Conservation (phyloP, 2,888 invertebrate species). For the Chrysolina americana region DNA sequence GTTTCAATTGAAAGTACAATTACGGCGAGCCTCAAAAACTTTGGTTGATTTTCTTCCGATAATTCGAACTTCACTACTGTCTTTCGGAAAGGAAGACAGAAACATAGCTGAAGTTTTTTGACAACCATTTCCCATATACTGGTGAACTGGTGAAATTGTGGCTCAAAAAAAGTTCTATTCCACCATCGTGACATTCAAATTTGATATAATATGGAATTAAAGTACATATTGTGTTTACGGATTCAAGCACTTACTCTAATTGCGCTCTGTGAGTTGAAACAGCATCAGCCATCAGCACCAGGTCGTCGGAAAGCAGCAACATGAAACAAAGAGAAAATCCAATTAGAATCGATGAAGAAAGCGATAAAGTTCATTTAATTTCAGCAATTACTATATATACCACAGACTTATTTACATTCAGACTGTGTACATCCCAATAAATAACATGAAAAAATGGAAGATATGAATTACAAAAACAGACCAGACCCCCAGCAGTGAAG, state of each 20-base stretch:
- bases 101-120: no score
- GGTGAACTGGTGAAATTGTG: no score
- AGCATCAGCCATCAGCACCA: constrained; percentile 25
- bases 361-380: neutral
- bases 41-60: no score
- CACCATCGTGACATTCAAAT: neutral
- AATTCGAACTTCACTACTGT: no score
- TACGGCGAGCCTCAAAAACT: no score
- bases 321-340: constrained; percentile 61
- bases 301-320: constrained; percentile 46
- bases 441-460: neutral
- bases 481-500: neutral
- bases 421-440: constrained; percentile 1
- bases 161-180: neutral
- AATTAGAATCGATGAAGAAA: constrained; percentile 44
- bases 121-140: no score
- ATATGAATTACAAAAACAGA: neutral
- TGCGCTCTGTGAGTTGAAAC: constrained; percentile 71
- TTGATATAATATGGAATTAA: neutral
- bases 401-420: neutral
- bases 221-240: constrained; percentile 8
- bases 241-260: constrained; percentile 74
- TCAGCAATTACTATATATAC: neutral
- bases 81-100: no score
- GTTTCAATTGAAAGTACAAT: no score